These are phyloP conservation scores for Sialis fuliginosa DNA, from an alignment of 2,888 invertebrate genomes.

Conservation along the genomic window DNA sequence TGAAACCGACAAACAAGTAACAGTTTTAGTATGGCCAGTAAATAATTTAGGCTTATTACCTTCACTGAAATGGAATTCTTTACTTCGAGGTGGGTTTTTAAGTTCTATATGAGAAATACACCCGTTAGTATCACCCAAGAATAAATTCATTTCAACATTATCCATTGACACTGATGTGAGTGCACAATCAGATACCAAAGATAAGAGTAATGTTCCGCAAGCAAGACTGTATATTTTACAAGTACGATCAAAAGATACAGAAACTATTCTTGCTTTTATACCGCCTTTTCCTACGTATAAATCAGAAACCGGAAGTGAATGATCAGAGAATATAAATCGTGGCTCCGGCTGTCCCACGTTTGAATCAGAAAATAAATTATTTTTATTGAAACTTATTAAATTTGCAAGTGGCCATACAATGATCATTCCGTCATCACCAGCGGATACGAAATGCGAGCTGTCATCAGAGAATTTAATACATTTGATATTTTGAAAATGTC, in stretches of 20 bases:
- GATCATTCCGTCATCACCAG: slow-evolving; percentile 70
- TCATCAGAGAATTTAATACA: slow-evolving; percentile 58
- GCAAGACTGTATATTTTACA: slow-evolving; percentile 64
- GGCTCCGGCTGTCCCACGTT: slow-evolving; percentile 38
- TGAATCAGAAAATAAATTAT: slow-evolving; percentile 24
- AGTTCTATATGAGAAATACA: slow-evolving; percentile 49
- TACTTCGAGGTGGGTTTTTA: slow-evolving; percentile 43
- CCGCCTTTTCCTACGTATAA: slow-evolving; percentile 56
- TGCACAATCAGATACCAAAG: slow-evolving; percentile 52
- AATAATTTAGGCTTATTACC: slow-evolving; percentile 33
- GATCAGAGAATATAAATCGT: slow-evolving; percentile 55
- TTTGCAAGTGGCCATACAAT: slow-evolving; percentile 59
- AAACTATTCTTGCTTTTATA: slow-evolving; percentile 47
- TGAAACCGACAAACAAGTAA: slow-evolving; percentile 57
- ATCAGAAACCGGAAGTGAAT: slow-evolving; percentile 64
- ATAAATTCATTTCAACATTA: slow-evolving; percentile 48
- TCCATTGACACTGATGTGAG: slow-evolving; percentile 54
- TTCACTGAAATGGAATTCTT: slow-evolving; percentile 44
- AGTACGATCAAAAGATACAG: slow-evolving; percentile 67
- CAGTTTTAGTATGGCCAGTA: slow-evolving; percentile 45
- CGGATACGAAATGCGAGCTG: slow-evolving; percentile 59
- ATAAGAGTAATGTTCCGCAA: slow-evolving; percentile 49
- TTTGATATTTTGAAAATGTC: slow-evolving; percentile 68
- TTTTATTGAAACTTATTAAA: slow-evolving; percentile 25
- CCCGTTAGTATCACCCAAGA: slow-evolving; percentile 57